These are phyloP conservation scores for Drosophila baimaii DNA, from an alignment of 1,140 invertebrate species.

Conservation along the genomic window DNA sequence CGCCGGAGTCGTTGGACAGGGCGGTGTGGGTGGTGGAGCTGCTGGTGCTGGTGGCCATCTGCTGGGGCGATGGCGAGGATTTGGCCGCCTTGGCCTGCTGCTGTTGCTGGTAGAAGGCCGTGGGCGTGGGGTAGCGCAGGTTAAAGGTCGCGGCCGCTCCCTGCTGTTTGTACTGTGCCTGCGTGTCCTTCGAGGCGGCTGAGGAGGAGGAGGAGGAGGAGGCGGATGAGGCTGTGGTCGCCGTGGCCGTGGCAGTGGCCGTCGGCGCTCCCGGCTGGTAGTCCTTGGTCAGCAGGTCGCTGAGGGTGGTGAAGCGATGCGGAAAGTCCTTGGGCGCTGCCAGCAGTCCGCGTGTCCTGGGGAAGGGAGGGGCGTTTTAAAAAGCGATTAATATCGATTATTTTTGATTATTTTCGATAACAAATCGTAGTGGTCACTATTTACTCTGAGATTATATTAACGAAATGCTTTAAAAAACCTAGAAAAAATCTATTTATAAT, in stretches of 20 bases:
- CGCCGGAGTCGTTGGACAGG: conserved; percentile 32
- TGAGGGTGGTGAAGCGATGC: conserved; percentile 77
- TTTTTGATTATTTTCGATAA: not conserved
- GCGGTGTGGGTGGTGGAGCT: conserved; percentile 29
- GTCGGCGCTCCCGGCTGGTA: conserved; percentile 49
- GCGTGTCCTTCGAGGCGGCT: conserved; percentile 57
- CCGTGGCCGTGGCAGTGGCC: conserved; percentile 41
- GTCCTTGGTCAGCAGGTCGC: conserved; percentile 79
- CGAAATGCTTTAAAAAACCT: no score
- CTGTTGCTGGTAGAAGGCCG: conserved; percentile 59
- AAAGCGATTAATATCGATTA: no score
- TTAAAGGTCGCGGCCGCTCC: conserved; percentile 39
- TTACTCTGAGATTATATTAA: no score
- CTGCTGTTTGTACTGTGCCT: conserved; percentile 64
- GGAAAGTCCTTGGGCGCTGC: conserved; percentile 78
- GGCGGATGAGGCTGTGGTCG: conserved; percentile 39
- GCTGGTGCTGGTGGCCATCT: conserved; percentile 71
- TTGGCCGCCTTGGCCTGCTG: conserved; percentile 61
- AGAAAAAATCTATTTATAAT: no score
- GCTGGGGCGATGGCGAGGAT: conserved; percentile 71
- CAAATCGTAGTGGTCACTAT: no score
- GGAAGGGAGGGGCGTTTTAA: no score
- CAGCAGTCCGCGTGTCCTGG: conserved; percentile 74
- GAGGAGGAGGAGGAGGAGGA: conserved; percentile 37
- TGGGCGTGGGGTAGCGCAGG: conserved; percentile 65